Evolutionary conservation across 2,888 invertebrate genomes (phyloP), one percentile per base, ranked within the genome.

Genomic region (Mamestra brassicae): DNA sequence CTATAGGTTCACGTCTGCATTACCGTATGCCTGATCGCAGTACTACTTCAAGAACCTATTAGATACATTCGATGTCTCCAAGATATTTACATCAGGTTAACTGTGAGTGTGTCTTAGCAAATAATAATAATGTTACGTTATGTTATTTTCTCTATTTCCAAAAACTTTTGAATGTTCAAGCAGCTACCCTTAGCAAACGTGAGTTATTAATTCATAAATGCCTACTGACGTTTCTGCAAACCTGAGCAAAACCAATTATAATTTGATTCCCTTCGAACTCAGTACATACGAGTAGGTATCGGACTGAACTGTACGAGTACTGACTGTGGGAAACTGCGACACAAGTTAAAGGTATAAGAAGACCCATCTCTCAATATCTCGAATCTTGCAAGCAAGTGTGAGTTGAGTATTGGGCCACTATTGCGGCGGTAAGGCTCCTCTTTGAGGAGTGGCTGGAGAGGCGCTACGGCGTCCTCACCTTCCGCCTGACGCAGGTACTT

Each of bases 161-260:
- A 63, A 38, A 2, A 11, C 10, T 34, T 36, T 50, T 50, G 26
- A 26, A 36, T 38, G 4, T 11, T 42, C 11, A 66, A 34, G 34
- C 2, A 42, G 10, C 13, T 17, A 34, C 47, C 52, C 38, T 55
- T 50, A 10, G 42, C n/a, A 3, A 0, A 17, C 1, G 50, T 57
- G n/a, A 76, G 42, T 76, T 50, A 74, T 76, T 76, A 63, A 57
- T 74, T 64, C 42, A 42, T 34, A 64, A 34, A 55, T 8, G 38
- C 8, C 36, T 64, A 45, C 64, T 34, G 65, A 64, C 58, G 36
- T 75, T 75, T 65, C 66, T 60, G 45, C 13, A 47, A 58, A 65
- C 45, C 5, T 54, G 66, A 52, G 76, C 66, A 54, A 58, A 75
- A 54, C 52, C 36, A 66, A 75, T 76, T 66, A 76, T 66, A 54